Evolutionary conservation across 2,113 vertebrate genomes (phyloP), one percentile per base, ranked within the genome.

Genomic region (Alethe castanea): DNA sequence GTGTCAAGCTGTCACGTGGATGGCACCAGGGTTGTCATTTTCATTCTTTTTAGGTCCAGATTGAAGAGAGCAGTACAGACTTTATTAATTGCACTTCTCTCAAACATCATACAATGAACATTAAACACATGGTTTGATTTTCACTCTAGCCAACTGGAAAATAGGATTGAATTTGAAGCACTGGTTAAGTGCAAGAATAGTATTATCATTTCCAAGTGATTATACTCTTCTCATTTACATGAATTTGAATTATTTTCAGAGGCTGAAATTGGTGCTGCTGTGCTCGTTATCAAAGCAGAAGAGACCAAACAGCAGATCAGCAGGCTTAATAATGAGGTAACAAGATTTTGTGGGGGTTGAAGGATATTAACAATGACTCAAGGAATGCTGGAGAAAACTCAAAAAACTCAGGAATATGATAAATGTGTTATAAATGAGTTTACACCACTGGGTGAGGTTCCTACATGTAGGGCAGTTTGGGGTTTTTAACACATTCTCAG

Each of bases 231-330:
- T 95, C n/a, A 94, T 90, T 92, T 77, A 60, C 50, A 4, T 67
- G 16, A 47, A 65, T 93, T 40, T 93, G 69, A 82, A 73, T 81
- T 45, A 9, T 97, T 98, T 98, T 78, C 98, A 98, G 98, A 98
- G 52, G 77, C 97, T 2, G 98, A 98, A 93, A 92, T 97, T 44
- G 98, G 97, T 95, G 96, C 98, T 81, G 98, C 98, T 82, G 98
- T 98, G 36, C 97, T 98, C 26, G 90, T 98, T 86, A 98, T 98
- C 93, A 98, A 98, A 95, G 98, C 98, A 85, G 98, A 98, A 96
- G 98, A 98, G 94, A 98, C 98, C 28, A 98, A 97, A 91, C 98
- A 98, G 89, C 98, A 98, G 85, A 98, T 98, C 86, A 98, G 60
- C 91, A 97, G 87, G 59, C 98, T 98, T 83, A 98, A 98, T 90